A percentile compares a stretch with the other conserved stretches of the same genome.
These are phyloP conservation scores for Galeopterus variegatus DNA, from an alignment of 2,113 vertebrate species.

Conservation along the genomic window DNA sequence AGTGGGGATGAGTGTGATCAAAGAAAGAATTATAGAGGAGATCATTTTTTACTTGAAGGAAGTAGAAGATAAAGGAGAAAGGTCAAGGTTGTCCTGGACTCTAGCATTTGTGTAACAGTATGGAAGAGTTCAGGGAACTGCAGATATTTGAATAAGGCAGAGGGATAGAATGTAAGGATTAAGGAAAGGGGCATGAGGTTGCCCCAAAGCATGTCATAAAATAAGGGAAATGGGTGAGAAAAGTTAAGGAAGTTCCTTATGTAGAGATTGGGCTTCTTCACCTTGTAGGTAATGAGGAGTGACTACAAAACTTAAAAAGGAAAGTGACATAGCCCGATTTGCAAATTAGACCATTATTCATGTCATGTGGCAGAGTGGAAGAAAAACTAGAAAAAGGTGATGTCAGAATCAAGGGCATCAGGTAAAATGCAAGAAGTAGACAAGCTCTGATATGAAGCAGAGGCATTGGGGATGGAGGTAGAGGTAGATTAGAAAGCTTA, in stretches of 20 bases:
- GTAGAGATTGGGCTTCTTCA: neutral
- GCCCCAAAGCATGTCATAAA: neutral
- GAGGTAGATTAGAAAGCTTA: neutral
- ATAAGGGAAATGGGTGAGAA: neutral
- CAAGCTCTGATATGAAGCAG: neutral
- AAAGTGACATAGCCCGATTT: neutral
- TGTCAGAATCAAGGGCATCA: neutral
- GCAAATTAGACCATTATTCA: constrained; percentile 33
- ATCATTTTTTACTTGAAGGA: neutral
- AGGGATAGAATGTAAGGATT: neutral
- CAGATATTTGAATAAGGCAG: neutral
- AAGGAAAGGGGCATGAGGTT: neutral
- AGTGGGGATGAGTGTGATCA: neutral
- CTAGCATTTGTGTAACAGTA: neutral
- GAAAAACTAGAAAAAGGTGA: neutral
- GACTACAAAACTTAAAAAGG: constrained; percentile 26
- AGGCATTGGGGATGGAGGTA: neutral
- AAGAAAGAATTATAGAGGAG: neutral
- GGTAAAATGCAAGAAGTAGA: neutral
- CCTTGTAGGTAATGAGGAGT: constrained; percentile 16
- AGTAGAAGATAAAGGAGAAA: neutral
- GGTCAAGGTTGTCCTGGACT: neutral
- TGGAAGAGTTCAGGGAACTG: neutral
- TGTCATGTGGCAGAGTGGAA: neutral
- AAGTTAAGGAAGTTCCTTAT: neutral